These are phyloP conservation scores for Gryllus longicercus DNA, from an alignment of 2,888 invertebrate genomes.

Conservation along the genomic window DNA sequence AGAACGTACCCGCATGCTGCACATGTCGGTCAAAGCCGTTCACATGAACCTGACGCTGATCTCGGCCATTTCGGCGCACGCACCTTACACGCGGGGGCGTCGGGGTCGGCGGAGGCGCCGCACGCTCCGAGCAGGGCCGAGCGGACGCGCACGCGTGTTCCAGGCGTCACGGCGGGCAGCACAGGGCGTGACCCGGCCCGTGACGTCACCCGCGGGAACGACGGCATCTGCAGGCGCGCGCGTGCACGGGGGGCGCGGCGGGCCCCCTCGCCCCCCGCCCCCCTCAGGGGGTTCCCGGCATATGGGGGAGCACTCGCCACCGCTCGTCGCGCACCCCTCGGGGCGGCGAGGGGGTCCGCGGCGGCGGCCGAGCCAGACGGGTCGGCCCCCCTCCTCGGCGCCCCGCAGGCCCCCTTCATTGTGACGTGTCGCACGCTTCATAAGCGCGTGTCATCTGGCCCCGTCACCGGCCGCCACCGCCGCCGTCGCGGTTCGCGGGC, in stretches of 20 bases:
- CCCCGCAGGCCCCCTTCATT: neutral
- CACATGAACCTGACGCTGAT: too few relatives aligned
- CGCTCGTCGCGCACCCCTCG: too few relatives aligned
- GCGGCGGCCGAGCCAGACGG: too few relatives aligned
- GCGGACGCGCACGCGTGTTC: too few relatives aligned
- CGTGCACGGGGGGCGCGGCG: neutral
- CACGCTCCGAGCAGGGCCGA: too few relatives aligned
- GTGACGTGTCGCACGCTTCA: neutral
- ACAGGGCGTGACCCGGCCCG: neutral
- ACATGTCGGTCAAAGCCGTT: too few relatives aligned
- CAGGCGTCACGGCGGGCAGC: too few relatives aligned
- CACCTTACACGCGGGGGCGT: neutral
- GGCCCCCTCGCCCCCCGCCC: neutral
- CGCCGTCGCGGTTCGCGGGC: too few relatives aligned
- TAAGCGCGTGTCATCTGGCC: conserved; percentile 17
- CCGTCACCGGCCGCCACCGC: neutral
- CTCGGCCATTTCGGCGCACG: neutral
- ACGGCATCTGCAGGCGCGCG: neutral
- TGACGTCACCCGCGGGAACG: conserved; percentile 17
- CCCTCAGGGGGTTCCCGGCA: neutral
- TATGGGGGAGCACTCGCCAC: too few relatives aligned
- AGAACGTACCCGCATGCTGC: too few relatives aligned
- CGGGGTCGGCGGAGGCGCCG: neutral
- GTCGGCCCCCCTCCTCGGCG: too few relatives aligned
- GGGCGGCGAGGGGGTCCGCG: too few relatives aligned